Evolutionary conservation across 1,140 invertebrate genomes (phyloP), one percentile per base, ranked within the genome.

Genomic region (Heliconius hermathena): DNA sequence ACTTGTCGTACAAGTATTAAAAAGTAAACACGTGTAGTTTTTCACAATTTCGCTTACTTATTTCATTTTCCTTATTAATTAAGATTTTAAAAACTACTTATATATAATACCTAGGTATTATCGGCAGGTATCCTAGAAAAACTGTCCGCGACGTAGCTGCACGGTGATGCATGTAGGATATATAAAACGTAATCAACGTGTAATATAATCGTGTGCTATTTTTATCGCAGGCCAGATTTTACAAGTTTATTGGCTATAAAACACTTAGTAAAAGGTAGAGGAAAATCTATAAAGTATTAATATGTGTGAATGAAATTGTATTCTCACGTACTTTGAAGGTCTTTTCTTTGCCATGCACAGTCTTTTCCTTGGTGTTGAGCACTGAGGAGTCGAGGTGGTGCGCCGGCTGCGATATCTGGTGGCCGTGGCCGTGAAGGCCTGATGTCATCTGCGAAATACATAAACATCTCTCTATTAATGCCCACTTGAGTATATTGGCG

Each of bases 271-370:
- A 4, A 66, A 78, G 22, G 16, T 52, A 29, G n/a, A 38, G 38
- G 54, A 73, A 41, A 60, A 73, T 78, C 33, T 73, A 73, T 78
- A 46, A 73, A n/a, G 73, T 79, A 26, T 78, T 18, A 22, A 71
- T 18, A 71, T 11, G 26, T 33, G 33, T 71, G 29, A 70, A 70
- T 26, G n/a, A 26, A 29, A 70, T 26, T 8, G 22, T 70, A 26
- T 70, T 18, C 8, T 70, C 9, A 70, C 18, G 13, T 36, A 94
- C 93, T 89, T 95, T 94, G 73, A 95, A 95, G 26, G 94, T 95
- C 82, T 95, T 95, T 78, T 95, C 94, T 78, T 95, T 95, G 78
- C 94, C 94, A 87, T 95, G 94, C 75, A 95, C 90, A 36, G 92
- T 94, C 85, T 95, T 95, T 81, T 95, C 94, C 78, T 95, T 95